These are phyloP conservation scores for Petrolisthes manimaculis DNA, from an alignment of 2,888 invertebrate genomes.

Conservation along the genomic window DNA sequence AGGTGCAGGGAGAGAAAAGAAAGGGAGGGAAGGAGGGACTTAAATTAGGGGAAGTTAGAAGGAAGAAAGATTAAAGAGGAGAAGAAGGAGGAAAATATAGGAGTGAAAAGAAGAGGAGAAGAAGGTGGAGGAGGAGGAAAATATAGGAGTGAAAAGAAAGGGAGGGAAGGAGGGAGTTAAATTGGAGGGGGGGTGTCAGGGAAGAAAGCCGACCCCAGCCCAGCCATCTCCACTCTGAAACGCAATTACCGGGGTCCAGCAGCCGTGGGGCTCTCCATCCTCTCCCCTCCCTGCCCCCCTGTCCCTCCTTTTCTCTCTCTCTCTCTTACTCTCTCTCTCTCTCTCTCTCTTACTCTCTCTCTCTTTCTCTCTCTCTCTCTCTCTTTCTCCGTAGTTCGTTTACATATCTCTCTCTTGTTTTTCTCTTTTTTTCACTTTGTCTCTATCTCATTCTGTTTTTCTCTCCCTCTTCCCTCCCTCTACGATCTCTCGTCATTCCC, in stretches of 20 bases:
- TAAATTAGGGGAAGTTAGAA: not conserved
- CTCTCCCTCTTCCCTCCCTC: not conserved
- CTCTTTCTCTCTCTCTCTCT: slow-evolving; percentile 23
- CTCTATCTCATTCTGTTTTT: not conserved
- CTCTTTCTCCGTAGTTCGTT: not conserved
- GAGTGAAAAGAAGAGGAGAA: not conserved
- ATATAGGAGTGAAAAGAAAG: slow-evolving; percentile 14
- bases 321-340: slow-evolving; percentile 22
- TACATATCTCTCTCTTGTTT: not conserved
- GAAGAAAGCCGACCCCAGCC: not conserved
- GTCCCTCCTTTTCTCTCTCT: not conserved
- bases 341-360: slow-evolving; percentile 10
- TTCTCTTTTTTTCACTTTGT: not conserved
- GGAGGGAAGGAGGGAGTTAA: slow-evolving; percentile 17
- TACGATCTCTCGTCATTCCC: not conserved
- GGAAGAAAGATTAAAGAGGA: not conserved
- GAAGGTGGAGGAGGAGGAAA: not conserved
- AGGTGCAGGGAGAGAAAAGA: not conserved
- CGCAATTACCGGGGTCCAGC: slow-evolving; percentile 49
- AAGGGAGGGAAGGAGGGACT: not conserved
- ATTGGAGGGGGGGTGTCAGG: not conserved
- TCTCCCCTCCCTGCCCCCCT: slow-evolving; percentile 3
- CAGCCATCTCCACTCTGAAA: slow-evolving; percentile 34
- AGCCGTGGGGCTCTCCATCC: slow-evolving; percentile 24
- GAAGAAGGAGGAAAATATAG: not conserved